Evolutionary conservation across 1,140 invertebrate species (phyloP).

Genomic region (Acarapis woodi): DNA sequence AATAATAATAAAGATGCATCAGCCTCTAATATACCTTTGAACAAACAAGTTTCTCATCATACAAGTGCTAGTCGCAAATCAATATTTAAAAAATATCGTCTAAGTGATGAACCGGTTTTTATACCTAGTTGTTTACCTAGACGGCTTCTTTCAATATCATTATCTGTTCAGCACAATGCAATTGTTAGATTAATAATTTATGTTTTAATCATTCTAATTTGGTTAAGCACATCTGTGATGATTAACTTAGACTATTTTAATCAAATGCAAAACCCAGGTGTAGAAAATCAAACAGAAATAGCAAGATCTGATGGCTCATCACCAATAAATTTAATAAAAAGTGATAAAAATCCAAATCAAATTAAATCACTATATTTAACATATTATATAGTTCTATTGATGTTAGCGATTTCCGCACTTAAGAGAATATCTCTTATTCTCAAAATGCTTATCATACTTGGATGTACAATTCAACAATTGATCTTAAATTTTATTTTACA

Average conservation of each 20-base stretch:
- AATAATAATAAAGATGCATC: too few relatives aligned
- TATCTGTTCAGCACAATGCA: constrained; percentile 8
- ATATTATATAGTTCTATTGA: constrained; percentile 32
- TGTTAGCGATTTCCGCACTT: constrained; percentile 36
- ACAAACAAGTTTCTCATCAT: too few relatives aligned
- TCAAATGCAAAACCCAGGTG: too few relatives aligned
- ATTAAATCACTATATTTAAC: constrained; percentile 33
- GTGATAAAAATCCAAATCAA: too few relatives aligned
- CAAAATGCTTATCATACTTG: constrained; percentile 29
- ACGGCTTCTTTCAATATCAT: constrained; percentile 6
- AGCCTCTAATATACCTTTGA: too few relatives aligned
- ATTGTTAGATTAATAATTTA: constrained; percentile 6
- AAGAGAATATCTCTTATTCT: constrained; percentile 36
- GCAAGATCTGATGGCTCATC: too few relatives aligned
- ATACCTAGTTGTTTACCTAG: constrained; percentile 4
- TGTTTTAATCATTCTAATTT: constrained; percentile 3
- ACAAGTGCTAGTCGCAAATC: too few relatives aligned
- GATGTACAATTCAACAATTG: neutral
- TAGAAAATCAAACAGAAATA: too few relatives aligned
- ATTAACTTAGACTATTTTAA: neutral
- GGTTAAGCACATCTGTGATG: neutral
- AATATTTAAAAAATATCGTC: too few relatives aligned
- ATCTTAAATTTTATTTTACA: neutral
- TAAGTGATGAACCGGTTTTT: constrained; percentile 14
- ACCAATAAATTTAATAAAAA: too few relatives aligned